Evolutionary conservation across 2,797 vertebrate species (phyloP).

Genomic region (Lates japonicus): DNA sequence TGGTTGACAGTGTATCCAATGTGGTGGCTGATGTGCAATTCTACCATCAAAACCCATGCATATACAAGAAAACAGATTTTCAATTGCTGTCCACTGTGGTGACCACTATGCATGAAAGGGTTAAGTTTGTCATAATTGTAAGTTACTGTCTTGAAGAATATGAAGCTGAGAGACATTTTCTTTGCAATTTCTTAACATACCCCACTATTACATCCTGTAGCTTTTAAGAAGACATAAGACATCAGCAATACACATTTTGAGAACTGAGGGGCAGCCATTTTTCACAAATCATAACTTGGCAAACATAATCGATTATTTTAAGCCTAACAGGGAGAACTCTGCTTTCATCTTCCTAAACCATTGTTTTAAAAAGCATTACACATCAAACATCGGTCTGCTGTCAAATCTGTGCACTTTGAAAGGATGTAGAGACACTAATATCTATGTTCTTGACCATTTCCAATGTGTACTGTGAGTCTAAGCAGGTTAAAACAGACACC

Average conservation of each 20-base stretch:
- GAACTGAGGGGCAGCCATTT: conserved; percentile 6
- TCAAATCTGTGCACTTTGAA: conserved; percentile 27
- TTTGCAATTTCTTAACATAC: background rate
- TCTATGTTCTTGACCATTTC: background rate
- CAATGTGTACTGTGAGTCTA: background rate
- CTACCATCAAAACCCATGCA: too few species aligned
- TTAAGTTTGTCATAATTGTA: too few species aligned
- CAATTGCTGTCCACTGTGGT: too few species aligned
- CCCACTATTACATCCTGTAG: background rate
- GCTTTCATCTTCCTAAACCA: conserved; percentile 32
- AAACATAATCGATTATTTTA: conserved; percentile 23
- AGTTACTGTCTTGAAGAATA: background rate
- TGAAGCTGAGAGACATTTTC: background rate
- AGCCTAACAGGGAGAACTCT: background rate
- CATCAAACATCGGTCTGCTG: conserved; percentile 21
- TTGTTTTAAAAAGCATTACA: conserved; percentile 18
- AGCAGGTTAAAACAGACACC: background rate
- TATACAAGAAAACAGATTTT: too few species aligned
- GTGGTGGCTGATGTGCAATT: too few species aligned
- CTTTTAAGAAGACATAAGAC: background rate
- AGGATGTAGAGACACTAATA: conserved; percentile 13
- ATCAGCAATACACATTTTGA: background rate
- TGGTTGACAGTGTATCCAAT: too few species aligned
- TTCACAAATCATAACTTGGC: conserved; percentile 17
- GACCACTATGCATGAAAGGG: too few species aligned